These are phyloP conservation scores for Bradypodion pumilum DNA, from an alignment of 2,797 vertebrate species.

Conservation along the genomic window DNA sequence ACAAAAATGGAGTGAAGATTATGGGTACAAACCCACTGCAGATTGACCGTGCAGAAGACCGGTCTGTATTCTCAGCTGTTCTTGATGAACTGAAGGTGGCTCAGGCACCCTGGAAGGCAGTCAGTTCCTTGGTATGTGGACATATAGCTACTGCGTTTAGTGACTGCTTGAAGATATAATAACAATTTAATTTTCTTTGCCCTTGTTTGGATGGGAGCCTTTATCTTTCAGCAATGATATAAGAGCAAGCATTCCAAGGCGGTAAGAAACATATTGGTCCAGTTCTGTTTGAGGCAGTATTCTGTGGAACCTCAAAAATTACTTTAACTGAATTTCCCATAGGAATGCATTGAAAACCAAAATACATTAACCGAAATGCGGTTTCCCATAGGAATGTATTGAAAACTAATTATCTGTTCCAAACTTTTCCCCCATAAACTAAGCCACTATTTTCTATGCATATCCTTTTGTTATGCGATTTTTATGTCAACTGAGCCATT, in stretches of 20 bases:
- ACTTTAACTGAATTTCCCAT: no score
- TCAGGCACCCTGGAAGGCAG: conserved; percentile 93
- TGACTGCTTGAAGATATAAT: not conserved
- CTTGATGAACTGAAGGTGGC: conserved; percentile 88
- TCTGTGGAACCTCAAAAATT: no score
- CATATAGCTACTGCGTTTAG: not conserved
- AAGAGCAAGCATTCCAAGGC: not conserved
- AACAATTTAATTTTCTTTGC: not conserved
- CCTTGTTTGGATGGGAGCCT: not conserved
- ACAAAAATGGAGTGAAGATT: conserved; percentile 86
- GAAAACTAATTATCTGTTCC: no score
- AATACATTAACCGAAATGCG: no score
- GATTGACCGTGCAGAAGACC: conserved; percentile 90
- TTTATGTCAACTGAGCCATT: no score
- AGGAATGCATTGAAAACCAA: no score
- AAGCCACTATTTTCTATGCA: no score
- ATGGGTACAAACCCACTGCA: conserved; percentile 90
- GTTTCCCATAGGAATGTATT: no score
- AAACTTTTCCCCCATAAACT: no score
- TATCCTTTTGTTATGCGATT: no score
- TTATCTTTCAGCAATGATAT: not conserved
- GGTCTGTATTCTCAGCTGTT: conserved; percentile 88
- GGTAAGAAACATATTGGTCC: not conserved
- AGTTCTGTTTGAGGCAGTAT: not conserved
- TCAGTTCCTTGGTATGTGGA: conserved; percentile 84